A percentile compares a stretch with the other conserved stretches of the same genome.
These are phyloP conservation scores for Myxocyprinus asiaticus DNA, from an alignment of 2,113 vertebrate genomes.

Conservation along the genomic window DNA sequence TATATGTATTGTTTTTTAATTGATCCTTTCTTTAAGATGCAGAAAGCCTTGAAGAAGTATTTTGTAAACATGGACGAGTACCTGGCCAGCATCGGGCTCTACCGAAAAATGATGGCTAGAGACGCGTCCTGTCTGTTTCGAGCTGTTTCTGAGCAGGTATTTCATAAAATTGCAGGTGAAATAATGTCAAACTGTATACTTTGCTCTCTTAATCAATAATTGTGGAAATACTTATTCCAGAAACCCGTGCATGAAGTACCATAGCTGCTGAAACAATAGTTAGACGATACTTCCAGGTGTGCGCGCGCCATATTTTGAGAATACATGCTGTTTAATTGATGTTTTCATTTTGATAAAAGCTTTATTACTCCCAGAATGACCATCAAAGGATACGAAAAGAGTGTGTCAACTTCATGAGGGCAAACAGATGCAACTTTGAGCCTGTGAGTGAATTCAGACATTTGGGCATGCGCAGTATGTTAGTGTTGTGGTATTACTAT, in stretches of 20 bases:
- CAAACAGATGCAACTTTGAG: constrained; percentile 82
- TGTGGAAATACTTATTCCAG: background rate
- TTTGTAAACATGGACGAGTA: constrained; percentile 95
- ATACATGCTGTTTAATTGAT: constrained; percentile 28
- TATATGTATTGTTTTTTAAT: constrained; percentile 44
- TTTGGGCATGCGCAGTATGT: background rate
- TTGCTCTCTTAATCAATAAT: too few species aligned
- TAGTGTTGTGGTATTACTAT: background rate
- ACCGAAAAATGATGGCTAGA: constrained; percentile 91
- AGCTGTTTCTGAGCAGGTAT: constrained; percentile 93
- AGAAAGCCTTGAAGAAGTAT: constrained; percentile 90
- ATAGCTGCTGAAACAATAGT: too few species aligned
- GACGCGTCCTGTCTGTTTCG: constrained; percentile 95
- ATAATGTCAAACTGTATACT: too few species aligned
- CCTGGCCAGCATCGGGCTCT: constrained; percentile 86
- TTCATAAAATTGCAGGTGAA: background rate
- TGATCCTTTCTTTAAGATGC: constrained; percentile 73
- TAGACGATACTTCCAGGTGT: background rate
- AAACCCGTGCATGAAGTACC: too few species aligned
- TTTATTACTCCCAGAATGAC: constrained; percentile 87
- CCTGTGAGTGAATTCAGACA: constrained; percentile 78
- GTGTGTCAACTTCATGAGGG: constrained; percentile 86
- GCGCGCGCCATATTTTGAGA: too few species aligned
- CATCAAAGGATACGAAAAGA: constrained; percentile 83
- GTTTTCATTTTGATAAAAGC: constrained; percentile 59